Base-by-base conservation (phyloP, 2,797 vertebrate genomes). In the Cryptoblepharus egeriae region DNA sequence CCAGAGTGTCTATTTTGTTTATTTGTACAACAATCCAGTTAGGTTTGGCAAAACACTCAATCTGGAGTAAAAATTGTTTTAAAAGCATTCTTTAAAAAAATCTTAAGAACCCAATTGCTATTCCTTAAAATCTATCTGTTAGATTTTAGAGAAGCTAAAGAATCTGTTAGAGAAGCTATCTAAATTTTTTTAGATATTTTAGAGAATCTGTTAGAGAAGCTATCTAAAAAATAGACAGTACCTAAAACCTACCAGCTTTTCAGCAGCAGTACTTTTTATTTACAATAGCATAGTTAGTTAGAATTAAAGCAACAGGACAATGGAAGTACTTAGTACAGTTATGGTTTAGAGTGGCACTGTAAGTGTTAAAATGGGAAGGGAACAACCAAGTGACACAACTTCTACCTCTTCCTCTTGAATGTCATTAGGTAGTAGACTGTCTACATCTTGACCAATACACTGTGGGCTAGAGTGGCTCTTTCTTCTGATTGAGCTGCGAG, bases 401-500 rank as follows among this genome's bases (percentile, higher is more conserved):
- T 81, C 26, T 98, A 98, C 97, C 97, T 98, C 97, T 89, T 95
- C 97, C 95, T 97, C 96, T 89, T 86, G 94, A 88, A 74, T 94
- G 85, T 96, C 95, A 90, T 96, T 96, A 92, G 90, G 89, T 52
- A 94, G 73, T 79, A 95, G 93, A 93, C 95, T 92, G 91, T 96
- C 94, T 68, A 83, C 95, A 93, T 95, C 96, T 89, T 95, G 95
- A 88, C 85, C 93, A 55, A 93, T 12, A 79, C 91, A 90, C 70
- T 95, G 91, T 28, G 88, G 90, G 65, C 93, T 92, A 82, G 85
- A 91, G 87, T 84, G 95, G 94, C 96, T 97, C 96, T 97, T 97
- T 94, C 97, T 97, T 95, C 96, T 96, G 95, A 98, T 93, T 85
- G 97, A 98, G 95, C 96, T 96, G 95, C 96, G 96, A 24, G 97